phyloP scores from a whole-genome alignment of 2,888 invertebrate species.

The Drosophila demipolita region DNA sequence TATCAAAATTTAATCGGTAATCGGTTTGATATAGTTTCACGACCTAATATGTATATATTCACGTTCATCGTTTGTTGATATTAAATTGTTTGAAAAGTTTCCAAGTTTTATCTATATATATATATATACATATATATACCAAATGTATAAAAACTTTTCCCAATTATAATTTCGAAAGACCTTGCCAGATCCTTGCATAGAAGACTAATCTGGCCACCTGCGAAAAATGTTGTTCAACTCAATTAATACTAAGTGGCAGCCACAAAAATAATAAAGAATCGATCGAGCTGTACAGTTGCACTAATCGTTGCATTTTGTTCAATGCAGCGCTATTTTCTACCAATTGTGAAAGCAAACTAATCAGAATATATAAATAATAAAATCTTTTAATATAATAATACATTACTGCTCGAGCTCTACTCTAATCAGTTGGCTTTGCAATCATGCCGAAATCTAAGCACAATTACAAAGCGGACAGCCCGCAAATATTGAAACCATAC shows the following conservation, averaged over 20 bases:
- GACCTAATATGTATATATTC: background rate
- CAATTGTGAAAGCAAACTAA: background rate
- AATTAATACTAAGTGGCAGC: background rate
- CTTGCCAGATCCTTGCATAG: background rate
- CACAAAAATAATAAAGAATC: constrained; percentile 5
- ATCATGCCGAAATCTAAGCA: constrained; percentile 14
- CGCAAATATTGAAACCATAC: background rate
- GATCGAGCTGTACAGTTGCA: background rate
- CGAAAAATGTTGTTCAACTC: background rate
- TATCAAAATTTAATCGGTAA: background rate
- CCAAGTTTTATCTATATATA: background rate
- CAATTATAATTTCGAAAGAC: background rate
- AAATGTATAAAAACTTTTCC: background rate
- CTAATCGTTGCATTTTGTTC: constrained; percentile 9
- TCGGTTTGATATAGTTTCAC: no score
- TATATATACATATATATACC: background rate
- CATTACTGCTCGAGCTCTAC: background rate
- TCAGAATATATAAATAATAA: background rate
- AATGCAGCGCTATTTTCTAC: background rate
- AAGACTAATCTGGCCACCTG: background rate
- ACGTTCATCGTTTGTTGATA: no score
- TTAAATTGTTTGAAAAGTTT: no score
- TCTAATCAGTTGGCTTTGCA: no score
- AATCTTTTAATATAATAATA: background rate
- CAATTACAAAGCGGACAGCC: background rate